Evolutionary conservation across 2,113 vertebrate genomes (phyloP).

Genomic region (Callocephalon fimbriatum): DNA sequence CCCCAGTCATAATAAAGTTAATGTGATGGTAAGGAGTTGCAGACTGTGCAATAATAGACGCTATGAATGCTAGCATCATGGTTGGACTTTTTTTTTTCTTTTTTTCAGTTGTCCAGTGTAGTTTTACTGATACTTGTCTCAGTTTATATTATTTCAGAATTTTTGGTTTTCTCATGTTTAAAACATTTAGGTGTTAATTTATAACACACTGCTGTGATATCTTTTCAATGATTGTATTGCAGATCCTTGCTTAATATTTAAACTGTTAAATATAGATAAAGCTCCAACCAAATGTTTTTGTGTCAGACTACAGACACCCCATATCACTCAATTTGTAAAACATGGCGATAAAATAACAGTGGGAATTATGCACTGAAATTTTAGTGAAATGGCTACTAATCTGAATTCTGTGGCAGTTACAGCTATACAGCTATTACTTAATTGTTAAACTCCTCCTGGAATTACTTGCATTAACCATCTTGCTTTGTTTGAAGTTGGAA

Average conservation of each 20-base stretch:
- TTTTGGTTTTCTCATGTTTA: not conserved
- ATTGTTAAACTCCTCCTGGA: not conserved
- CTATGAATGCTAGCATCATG: not conserved
- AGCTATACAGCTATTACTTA: not conserved
- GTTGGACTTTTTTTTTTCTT: not conserved
- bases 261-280: not conserved
- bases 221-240: not conserved
- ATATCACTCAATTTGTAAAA: not conserved
- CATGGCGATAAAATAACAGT: not conserved
- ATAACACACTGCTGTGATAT: not conserved
- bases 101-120: not conserved
- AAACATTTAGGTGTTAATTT: not conserved
- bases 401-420: not conserved
- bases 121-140: not conserved
- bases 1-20: not conserved
- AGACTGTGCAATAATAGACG: not conserved
- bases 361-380: not conserved
- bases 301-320: not conserved
- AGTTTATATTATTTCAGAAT: not conserved
- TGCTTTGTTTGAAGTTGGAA: not conserved
- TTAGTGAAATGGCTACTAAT: not conserved
- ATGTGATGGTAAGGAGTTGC: not conserved
- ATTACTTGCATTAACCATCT: not conserved
- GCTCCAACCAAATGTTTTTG: not conserved
- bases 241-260: not conserved